Evolutionary conservation across 2,797 vertebrate genomes (phyloP), one percentile per base, ranked within the genome.

Genomic region (Loriculus beryllinus): DNA sequence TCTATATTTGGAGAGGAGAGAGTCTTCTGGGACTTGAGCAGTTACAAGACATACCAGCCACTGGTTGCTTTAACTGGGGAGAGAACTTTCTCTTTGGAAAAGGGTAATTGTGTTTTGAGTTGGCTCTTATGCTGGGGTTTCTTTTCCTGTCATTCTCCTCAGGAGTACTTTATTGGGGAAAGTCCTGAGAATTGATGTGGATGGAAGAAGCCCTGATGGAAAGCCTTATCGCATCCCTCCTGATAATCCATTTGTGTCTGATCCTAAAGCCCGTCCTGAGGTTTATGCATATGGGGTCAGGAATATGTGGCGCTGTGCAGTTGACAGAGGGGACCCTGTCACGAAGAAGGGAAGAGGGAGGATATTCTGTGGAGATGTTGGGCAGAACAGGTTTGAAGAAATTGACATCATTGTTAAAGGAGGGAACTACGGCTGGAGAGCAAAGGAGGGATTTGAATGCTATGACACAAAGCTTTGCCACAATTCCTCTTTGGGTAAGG

Each of bases 311-410:
- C 94, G 98, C 19, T 99, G 98, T 93, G 98, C 98, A 0, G 98
- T 98, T 88, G 98, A 99, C 94, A 97, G 98, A 6, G 98, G 99
- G 9, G 97, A 99, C 95, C 98, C 96, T 0, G 26, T 96, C 69
- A 98, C 92, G 0, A 92, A 31, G 40, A 96, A 96, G 17, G 98
- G 98, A 91, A 96, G 96, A 40, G 98, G 98, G 25, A 96, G 98
- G 65, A 98, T 99, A 31, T 98, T 99, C 97, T 99, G 98, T 35
- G 99, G 98, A 25, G 98, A 99, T 1, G 98, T 99, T 0, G 97
- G 98, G 23, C 98, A 99, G 94, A 99, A 98, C 96, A 98, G 97
- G 39, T 99, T 98, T 51, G 98, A 99, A 96, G 98, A 99, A 97
- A 95, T 98, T 0, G 97, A 99, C 87, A 97, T 99, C 22, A 97